These are phyloP conservation scores for Equus quagga DNA, from an alignment of 2,113 vertebrate species.

Conservation along the genomic window DNA sequence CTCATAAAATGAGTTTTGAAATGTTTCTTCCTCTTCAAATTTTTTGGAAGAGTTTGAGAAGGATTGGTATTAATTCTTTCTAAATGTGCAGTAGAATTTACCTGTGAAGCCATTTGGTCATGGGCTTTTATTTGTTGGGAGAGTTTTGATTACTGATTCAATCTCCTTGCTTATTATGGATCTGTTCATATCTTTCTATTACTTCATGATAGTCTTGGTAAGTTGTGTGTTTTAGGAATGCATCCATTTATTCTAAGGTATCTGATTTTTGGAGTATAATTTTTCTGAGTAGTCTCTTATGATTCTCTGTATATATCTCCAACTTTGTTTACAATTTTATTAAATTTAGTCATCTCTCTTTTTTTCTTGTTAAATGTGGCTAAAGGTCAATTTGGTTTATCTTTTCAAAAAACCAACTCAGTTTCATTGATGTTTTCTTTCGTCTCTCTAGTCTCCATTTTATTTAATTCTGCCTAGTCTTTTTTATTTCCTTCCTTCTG, in stretches of 20 bases:
- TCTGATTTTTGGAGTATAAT: neutral
- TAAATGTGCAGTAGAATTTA: no score
- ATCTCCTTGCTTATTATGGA: neutral
- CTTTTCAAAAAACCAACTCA: neutral
- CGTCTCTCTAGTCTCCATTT: neutral
- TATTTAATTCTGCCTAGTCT: neutral
- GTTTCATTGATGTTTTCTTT: neutral
- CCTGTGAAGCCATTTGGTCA: neutral
- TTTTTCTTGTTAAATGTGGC: neutral
- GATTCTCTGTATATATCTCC: neutral
- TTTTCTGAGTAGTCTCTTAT: neutral
- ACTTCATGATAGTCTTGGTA: neutral
- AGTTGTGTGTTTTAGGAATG: neutral
- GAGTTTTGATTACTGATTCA: neutral
- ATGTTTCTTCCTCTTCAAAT: neutral
- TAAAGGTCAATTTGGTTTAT: neutral
- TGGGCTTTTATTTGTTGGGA: neutral
- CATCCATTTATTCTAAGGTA: neutral
- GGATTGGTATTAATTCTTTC: neutral
- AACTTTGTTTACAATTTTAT: neutral
- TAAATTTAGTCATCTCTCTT: neutral
- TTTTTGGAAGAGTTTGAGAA: neutral
- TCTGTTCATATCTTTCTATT: neutral
- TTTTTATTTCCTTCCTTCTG: neutral
- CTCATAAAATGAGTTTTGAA: neutral